Percentiles rank a stretch among this genome's conserved stretches.
phyloP scores from a whole-genome alignment of 2,888 invertebrate species.

The Tenthredo notha region DNA sequence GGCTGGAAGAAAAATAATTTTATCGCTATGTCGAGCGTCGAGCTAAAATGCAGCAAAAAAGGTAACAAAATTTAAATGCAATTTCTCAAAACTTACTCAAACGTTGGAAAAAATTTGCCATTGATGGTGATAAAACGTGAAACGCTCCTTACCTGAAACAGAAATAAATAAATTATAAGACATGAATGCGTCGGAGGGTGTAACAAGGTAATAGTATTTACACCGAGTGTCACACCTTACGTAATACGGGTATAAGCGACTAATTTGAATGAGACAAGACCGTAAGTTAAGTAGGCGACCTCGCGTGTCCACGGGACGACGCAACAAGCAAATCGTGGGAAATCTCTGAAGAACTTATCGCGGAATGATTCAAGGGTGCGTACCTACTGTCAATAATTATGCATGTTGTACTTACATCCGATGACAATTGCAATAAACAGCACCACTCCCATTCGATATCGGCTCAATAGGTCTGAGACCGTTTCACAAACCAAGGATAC shows the following conservation, averaged over 20 bases:
- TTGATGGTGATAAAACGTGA: background rate
- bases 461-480: background rate
- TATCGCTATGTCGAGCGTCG: background rate
- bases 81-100: background rate
- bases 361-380: conserved; percentile 45
- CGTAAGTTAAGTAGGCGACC: conserved; percentile 39
- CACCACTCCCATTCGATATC: conserved; percentile 38
- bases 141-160: conserved; percentile 43
- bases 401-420: background rate
- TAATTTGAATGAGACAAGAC: conserved; percentile 49
- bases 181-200: background rate
- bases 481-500: conserved; percentile 44
- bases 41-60: background rate
- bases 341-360: background rate
- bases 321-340: conserved; percentile 46
- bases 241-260: conserved; percentile 26
- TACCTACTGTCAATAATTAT: background rate
- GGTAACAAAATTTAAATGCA: background rate
- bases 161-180: conserved; percentile 26
- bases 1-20: background rate
- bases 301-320: conserved; percentile 42
- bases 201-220: conserved; percentile 19
- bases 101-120: background rate
- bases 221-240: conserved; percentile 12
- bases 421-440: conserved; percentile 1